Evolutionary conservation across 2,888 invertebrate genomes (phyloP).

Genomic region (Cheilosia pagana): DNA sequence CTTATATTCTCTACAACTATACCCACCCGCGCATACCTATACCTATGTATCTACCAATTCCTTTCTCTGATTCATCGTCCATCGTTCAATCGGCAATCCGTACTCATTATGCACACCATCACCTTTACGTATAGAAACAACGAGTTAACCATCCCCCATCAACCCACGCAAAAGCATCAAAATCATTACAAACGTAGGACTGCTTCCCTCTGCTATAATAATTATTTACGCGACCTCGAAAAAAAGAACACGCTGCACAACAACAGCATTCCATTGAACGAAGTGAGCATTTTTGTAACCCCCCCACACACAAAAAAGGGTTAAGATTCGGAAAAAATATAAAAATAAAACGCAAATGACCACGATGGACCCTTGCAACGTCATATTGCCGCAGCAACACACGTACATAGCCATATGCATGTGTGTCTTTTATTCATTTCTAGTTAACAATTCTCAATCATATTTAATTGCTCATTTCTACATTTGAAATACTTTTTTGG

Average conservation of each 20-base stretch:
- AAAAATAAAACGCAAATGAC: not conserved
- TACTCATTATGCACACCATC: conserved; percentile 73
- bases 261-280: conserved; percentile 39
- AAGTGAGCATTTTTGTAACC: conserved; percentile 35
- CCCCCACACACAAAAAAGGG: conserved; percentile 36
- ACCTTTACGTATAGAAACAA: conserved; percentile 49
- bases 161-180: conserved; percentile 43
- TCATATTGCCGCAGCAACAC: conserved; percentile 5
- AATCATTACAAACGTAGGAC: conserved; percentile 52
- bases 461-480: conserved; percentile 75
- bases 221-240: conserved; percentile 71
- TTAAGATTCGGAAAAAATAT: conserved; percentile 36
- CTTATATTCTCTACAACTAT: not conserved
- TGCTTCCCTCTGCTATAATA: conserved; percentile 48
- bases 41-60: not conserved
- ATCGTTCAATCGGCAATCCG: conserved; percentile 66
- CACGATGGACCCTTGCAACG: conserved; percentile 27
- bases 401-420: conserved; percentile 44
- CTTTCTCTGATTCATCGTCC: conserved; percentile 65
- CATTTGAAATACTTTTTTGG: conserved; percentile 67
- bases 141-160: conserved; percentile 23
- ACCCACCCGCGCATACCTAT: not conserved
- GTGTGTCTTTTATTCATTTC: conserved; percentile 65
- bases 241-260: conserved; percentile 24
- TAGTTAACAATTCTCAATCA: conserved; percentile 74